These are phyloP conservation scores for Nomada flava DNA, from an alignment of 2,888 invertebrate species.

Conservation along the genomic window DNA sequence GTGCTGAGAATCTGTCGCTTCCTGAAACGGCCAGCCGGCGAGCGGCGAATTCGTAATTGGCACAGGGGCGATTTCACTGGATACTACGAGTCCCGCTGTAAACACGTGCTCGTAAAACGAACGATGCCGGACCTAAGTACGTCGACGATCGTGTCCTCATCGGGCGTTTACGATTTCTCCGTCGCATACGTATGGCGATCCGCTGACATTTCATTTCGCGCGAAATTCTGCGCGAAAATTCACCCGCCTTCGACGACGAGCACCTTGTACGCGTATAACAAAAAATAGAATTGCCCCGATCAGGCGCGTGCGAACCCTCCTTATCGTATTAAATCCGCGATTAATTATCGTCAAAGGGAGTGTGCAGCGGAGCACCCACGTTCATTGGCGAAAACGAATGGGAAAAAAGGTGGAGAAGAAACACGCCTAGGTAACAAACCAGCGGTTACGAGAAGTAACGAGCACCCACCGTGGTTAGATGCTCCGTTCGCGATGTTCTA, in stretches of 20 bases:
- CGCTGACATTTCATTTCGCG: background rate
- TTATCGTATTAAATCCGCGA: background rate
- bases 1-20: constrained; percentile 70
- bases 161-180: constrained; percentile 26
- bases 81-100: constrained; percentile 48
- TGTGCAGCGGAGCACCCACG: background rate
- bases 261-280: too few species aligned
- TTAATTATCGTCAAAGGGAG: constrained; percentile 3
- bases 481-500: background rate
- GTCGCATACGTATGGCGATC: background rate
- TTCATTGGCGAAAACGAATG: background rate
- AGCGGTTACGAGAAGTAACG: constrained; percentile 9
- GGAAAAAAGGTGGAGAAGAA: background rate
- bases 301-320: background rate
- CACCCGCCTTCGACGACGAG: too few species aligned
- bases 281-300: background rate
- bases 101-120: constrained; percentile 58
- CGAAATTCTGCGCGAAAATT: background rate
- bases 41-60: constrained; percentile 72
- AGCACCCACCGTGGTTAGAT: background rate
- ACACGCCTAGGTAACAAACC: constrained; percentile 5
- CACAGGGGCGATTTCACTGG: constrained; percentile 64
- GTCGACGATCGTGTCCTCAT: constrained; percentile 15
- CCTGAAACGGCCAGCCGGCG: constrained; percentile 64
- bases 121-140: constrained; percentile 38